Evolutionary conservation across 2,888 invertebrate genomes (phyloP), one percentile per base, ranked within the genome.

Genomic region (Xestia xanthographa): DNA sequence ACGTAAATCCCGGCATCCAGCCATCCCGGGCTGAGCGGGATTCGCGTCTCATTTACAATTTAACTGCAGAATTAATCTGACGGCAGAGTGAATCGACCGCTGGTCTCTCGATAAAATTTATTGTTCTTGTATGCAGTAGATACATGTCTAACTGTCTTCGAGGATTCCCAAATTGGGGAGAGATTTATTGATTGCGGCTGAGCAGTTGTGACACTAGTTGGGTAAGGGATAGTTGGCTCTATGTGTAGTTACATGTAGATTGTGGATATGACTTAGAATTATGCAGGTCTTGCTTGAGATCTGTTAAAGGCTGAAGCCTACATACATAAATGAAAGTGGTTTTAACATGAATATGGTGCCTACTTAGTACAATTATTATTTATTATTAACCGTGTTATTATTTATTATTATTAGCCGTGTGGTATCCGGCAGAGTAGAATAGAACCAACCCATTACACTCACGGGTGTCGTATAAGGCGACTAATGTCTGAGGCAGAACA

Each of bases 21-120:
- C 50, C n/a, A 48, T 77, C 80, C 72, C 73, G 73, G 63, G 41
- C 69, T 63, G 69, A 50, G 29, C 72, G 72, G 68, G 66, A 73
- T 77, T 74, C 76, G 66, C 73, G 71, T 71, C 86, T 87, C 88
- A 87, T 87, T 80, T 87, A 83, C 88, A 88, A 87, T 88, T 86
- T 82, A 84, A 88, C 86, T 80, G 80, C 72, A 66, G 85, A 82
- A 86, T 86, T 87, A 86, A 86, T 86, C 76, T 79, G 85, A 86
- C 87, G 75, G 68, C 75, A 65, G 72, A 83, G 72, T 77, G 86
- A 83, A 85, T 83, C 85, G 83, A 82, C 82, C 66, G 66, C 78
- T 82, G 69, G 82, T 38, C 70, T 82, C 50, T 29, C 70, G 67
- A 84, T 86, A 84, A 75, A 87, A 86, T 86, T 50, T 86, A 86